Conservation (phyloP, 2,113 vertebrate genomes). For the Varanus komodoensis region DNA sequence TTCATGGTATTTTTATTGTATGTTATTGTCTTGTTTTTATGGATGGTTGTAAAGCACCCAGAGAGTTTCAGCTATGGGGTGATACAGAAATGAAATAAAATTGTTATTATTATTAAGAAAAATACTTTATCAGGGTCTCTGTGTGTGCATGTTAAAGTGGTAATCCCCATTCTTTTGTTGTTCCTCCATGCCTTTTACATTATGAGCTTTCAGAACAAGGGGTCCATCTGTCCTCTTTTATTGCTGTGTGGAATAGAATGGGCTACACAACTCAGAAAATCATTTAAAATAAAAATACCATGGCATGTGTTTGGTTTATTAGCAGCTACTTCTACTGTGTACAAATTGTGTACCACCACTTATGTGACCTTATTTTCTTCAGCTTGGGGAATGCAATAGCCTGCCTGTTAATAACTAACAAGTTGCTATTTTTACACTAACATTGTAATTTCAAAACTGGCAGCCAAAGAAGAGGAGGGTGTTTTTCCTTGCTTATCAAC, state of each 20-base stretch:
- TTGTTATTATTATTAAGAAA: not conserved
- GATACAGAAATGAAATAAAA: no score
- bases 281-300: conserved; percentile 5
- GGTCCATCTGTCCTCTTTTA: not conserved
- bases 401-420: not conserved
- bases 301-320: no score
- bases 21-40: no score
- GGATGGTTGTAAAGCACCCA: no score
- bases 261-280: not conserved
- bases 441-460: conserved; percentile 22
- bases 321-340: not conserved
- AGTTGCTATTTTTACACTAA: not conserved
- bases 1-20: no score
- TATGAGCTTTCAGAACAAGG: not conserved
- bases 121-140: not conserved
- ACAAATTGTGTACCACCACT: rapidly evolving
- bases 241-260: rapidly evolving
- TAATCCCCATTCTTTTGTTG: not conserved
- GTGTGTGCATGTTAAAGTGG: not conserved
- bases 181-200: not conserved
- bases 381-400: rapidly evolving
- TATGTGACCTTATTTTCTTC: not conserved
- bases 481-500: not conserved
- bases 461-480: conserved; percentile 2
- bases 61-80: no score